Percentiles rank a stretch among this genome's conserved stretches.
Evolutionary conservation across 2,888 invertebrate species (phyloP).

Genomic region (Hirtodrosophila histrioides): DNA sequence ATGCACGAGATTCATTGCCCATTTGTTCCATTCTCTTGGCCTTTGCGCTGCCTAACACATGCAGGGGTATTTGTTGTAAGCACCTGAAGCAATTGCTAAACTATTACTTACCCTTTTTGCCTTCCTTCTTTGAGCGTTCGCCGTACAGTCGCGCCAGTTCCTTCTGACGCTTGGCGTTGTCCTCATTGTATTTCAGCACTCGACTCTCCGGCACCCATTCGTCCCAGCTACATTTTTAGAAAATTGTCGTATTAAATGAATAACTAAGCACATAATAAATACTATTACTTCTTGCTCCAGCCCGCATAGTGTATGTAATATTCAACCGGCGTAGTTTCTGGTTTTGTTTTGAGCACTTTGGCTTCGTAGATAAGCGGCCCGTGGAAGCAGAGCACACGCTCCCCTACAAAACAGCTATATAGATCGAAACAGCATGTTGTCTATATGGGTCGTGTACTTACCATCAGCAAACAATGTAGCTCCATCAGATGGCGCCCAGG

Average conservation of each 20-base stretch:
- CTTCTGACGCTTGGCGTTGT: conserved; percentile 93
- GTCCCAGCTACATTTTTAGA: conserved; percentile 89
- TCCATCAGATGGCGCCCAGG: conserved; percentile 49
- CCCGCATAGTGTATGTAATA: conserved; percentile 98
- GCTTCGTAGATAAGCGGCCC: conserved; percentile 98
- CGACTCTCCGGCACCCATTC: conserved; percentile 96
- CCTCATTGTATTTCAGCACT: conserved; percentile 95
- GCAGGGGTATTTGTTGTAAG: no score
- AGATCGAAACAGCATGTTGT: background rate
- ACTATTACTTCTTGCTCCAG: conserved; percentile 96
- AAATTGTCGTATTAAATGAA: conserved; percentile 21
- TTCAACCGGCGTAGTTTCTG: conserved; percentile 93
- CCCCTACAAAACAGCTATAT: conserved; percentile 86
- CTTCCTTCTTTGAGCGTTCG: conserved; percentile 67
- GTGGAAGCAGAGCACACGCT: conserved; percentile 97
- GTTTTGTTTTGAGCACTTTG: conserved; percentile 94
- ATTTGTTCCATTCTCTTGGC: conserved; percentile 82
- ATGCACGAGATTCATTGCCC: conserved; percentile 86
- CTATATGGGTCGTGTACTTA: conserved; percentile 70
- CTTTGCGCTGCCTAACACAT: conserved; percentile 79
- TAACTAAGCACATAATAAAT: background rate
- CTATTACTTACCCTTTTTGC: conserved; percentile 86
- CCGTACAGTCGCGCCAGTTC: conserved; percentile 87
- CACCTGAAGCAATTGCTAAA: no score
- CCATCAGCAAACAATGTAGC: conserved; percentile 88